phyloP scores from a whole-genome alignment of 2,888 invertebrate genomes.

The Bedellia somnulentella region DNA sequence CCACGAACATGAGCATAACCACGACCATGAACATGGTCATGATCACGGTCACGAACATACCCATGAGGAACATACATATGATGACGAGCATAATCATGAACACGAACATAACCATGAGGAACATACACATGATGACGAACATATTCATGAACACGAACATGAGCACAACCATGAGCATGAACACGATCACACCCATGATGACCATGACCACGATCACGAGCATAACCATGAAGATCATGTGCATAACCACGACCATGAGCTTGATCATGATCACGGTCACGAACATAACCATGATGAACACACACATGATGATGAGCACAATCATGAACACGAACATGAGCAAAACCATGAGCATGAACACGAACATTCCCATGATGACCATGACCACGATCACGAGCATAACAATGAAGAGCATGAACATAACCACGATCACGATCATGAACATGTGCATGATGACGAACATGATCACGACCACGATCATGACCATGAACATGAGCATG shows the following conservation, averaged over 20 bases:
- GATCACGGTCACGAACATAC: neutral
- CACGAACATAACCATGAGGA: slow-evolving; percentile 1
- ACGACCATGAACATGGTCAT: slow-evolving; percentile 6
- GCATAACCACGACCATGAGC: neutral
- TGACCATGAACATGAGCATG: slow-evolving; percentile 6
- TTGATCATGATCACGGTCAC: neutral
- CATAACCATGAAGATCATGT: neutral
- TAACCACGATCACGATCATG: slow-evolving; percentile 2
- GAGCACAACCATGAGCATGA: slow-evolving; percentile 2
- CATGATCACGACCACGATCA: slow-evolving; percentile 2
- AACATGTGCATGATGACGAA: slow-evolving; percentile 6
- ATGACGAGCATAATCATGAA: slow-evolving; percentile 1
- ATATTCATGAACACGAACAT: slow-evolving; percentile 4
- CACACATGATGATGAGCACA: slow-evolving; percentile 2
- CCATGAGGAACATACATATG: slow-evolving; percentile 2
- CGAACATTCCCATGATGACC: slow-evolving; percentile 1
- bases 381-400: slow-evolving; percentile 2
- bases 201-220: neutral
- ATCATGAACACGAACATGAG: slow-evolving; percentile 2
- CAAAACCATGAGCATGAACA: neutral
- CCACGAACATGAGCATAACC: slow-evolving; percentile 2
- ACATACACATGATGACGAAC: slow-evolving; percentile 2
- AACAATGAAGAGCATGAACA: slow-evolving; percentile 3
- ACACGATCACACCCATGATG: neutral
- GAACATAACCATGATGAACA: neutral